Evolutionary conservation across 1,140 invertebrate species (phyloP).

Genomic region (Eriosoma lanigerum): DNA sequence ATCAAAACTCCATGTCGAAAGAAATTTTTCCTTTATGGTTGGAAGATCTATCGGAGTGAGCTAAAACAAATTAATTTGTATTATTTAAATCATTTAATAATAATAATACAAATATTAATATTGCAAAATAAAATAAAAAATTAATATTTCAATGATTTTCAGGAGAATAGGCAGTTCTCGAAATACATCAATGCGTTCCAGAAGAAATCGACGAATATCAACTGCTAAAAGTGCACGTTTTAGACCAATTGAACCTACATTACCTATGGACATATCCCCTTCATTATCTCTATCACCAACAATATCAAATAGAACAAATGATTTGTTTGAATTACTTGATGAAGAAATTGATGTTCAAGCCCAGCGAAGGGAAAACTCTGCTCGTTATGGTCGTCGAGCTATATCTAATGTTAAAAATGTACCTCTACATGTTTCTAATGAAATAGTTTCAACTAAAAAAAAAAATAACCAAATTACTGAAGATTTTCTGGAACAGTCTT

Average conservation of each 20-base stretch:
- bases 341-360: slow-evolving; percentile 6
- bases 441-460: neutral
- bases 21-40: slow-evolving; percentile 55
- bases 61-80: neutral
- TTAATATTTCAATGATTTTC: neutral
- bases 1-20: slow-evolving; percentile 42
- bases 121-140: neutral
- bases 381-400: slow-evolving; percentile 51
- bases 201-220: slow-evolving; percentile 34
- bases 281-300: slow-evolving; percentile 30
- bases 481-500: slow-evolving; percentile 56
- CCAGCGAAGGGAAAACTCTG: slow-evolving; percentile 46
- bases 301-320: slow-evolving; percentile 20
- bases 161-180: slow-evolving; percentile 39
- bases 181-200: slow-evolving; percentile 12
- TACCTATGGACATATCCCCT: slow-evolving; percentile 24
- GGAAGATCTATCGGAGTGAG: slow-evolving; percentile 55
- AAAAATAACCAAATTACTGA: slow-evolving; percentile 43
- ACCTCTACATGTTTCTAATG: slow-evolving; percentile 10
- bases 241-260: slow-evolving; percentile 8
- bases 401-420: slow-evolving; percentile 23
- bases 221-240: slow-evolving; percentile 44
- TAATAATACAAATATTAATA: too few relatives aligned
- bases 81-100: too few relatives aligned
- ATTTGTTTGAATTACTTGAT: slow-evolving; percentile 45